These are phyloP conservation scores for Epizoanthus illoricatus DNA, from an alignment of 92 coral and sea anemone species.

Conservation along the genomic window DNA sequence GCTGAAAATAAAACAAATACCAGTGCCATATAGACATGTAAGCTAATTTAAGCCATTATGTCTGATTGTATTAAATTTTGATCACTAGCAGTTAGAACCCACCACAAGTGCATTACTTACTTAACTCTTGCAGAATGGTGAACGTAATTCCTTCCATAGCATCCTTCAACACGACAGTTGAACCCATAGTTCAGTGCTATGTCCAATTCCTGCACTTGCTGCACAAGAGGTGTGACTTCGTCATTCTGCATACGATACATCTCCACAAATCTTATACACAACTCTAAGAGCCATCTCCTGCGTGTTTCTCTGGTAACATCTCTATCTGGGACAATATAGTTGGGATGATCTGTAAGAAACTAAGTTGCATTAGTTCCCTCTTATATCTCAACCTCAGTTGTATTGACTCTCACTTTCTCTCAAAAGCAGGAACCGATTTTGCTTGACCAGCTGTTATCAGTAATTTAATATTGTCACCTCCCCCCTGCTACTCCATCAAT, in stretches of 20 bases:
- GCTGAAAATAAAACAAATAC: too few relatives aligned
- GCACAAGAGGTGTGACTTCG: slow-evolving; percentile 32
- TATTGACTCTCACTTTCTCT: too few relatives aligned
- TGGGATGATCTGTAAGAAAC: slow-evolving; percentile 42
- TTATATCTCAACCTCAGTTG: too few relatives aligned
- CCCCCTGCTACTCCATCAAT: too few relatives aligned
- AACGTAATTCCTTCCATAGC: slow-evolving; percentile 28
- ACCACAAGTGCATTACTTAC: slow-evolving; percentile 19
- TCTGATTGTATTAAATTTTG: too few relatives aligned
- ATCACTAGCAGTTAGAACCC: background rate
- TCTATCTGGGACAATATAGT: slow-evolving; percentile 39
- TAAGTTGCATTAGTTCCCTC: background rate
- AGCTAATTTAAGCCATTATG: too few relatives aligned
- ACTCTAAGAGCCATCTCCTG: slow-evolving; percentile 54
- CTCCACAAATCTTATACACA: slow-evolving; percentile 51
- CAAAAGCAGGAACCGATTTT: too few relatives aligned
- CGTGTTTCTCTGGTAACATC: slow-evolving; percentile 45
- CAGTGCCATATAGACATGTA: too few relatives aligned
- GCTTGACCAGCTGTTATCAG: too few relatives aligned
- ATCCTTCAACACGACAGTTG: slow-evolving; percentile 38
- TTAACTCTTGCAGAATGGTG: slow-evolving; percentile 36
- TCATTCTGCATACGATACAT: slow-evolving; percentile 45
- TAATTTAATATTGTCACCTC: too few relatives aligned
- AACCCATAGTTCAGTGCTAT: slow-evolving; percentile 21
- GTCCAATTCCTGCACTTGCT: slow-evolving; percentile 39